A percentile compares a stretch with the other conserved stretches of the same genome.
These are phyloP conservation scores for Ypsolopha sequella DNA, from an alignment of 2,888 invertebrate genomes.

Conservation along the genomic window DNA sequence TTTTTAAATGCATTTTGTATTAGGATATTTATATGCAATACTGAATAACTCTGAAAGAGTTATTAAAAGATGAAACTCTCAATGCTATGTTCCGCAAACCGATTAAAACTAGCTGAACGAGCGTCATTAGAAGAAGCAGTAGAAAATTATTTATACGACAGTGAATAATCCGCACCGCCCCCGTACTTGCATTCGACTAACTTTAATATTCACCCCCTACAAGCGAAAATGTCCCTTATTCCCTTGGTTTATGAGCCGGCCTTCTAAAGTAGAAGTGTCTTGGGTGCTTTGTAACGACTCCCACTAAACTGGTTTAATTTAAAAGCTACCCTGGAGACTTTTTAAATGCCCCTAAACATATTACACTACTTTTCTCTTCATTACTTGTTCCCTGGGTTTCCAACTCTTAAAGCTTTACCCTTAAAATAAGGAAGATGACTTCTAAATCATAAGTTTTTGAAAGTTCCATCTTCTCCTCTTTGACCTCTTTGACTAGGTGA, in stretches of 20 bases:
- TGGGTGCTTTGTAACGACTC: neutral
- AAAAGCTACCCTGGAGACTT: neutral
- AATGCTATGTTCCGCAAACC: neutral
- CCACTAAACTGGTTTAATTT: neutral
- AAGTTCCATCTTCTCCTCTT: too few species aligned
- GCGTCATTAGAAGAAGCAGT: neutral
- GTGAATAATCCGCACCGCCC: slow-evolving; percentile 2
- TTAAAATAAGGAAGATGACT: too few species aligned
- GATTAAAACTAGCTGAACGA: slow-evolving; percentile 1
- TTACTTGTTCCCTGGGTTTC: neutral
- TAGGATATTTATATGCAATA: too few species aligned
- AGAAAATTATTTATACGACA: slow-evolving; percentile 4
- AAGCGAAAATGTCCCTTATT: neutral
- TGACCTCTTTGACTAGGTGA: too few species aligned
- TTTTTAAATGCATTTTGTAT: too few species aligned
- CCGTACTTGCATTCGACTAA: neutral
- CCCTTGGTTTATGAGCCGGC: neutral
- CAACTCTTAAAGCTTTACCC: too few species aligned
- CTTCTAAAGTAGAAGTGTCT: neutral
- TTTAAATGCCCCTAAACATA: neutral
- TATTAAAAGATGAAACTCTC: too few species aligned
- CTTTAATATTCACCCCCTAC: neutral
- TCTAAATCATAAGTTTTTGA: too few species aligned
- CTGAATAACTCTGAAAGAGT: too few species aligned
- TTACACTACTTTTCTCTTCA: neutral